Evolutionary conservation across 1,140 invertebrate genomes (phyloP), one percentile per base, ranked within the genome.

Genomic region (Ganaspis sp.): DNA sequence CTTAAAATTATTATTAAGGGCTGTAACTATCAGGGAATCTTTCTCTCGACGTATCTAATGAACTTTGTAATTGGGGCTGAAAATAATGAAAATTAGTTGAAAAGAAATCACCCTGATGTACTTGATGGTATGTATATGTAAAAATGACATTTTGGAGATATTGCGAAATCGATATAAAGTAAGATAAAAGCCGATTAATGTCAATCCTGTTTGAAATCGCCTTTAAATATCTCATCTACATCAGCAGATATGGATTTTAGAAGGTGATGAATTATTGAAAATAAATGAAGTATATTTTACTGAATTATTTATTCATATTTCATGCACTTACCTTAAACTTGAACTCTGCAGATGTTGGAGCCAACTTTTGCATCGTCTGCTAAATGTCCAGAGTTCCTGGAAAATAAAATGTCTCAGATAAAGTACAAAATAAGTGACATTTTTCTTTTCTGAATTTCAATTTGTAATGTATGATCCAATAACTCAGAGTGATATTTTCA

Each of bases 221-320:
- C 23, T 58, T 58, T 15, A 5, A 0, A n/a, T 49, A 49, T 49
- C 17, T n/a, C n/a, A n/a, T n/a, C n/a, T n/a, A n/a, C n/a, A n/a
- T n/a, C n/a, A n/a, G 1, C 45, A 45, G 12, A 15, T 17, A 49
- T 17, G 17, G 5, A 0, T 4, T 49, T 49, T 49, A 15, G 11
- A 45, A 45, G 40, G 17, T 17, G 19, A 58, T 23, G 9, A 9
- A 58, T 58, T 23, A 58, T 58, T 21, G 19, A 23, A 23, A 23
- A 58, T 23, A 9, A 58, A 12, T 58, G 53, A 0, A 58, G 9
- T 9, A 58, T 23, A 58, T 58, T 21, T 23, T 23, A 58, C 19
- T 58, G 53, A 58, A 58, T 58, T 21, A 58, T 21, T 58, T 21
- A 23, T 58, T 23, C 11, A 58, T 58, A 58, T 23, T 21, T 54